Evolutionary conservation across 2,113 vertebrate species (phyloP), one percentile per base, ranked within the genome.

Genomic region (Himantopus leucocephalus): DNA sequence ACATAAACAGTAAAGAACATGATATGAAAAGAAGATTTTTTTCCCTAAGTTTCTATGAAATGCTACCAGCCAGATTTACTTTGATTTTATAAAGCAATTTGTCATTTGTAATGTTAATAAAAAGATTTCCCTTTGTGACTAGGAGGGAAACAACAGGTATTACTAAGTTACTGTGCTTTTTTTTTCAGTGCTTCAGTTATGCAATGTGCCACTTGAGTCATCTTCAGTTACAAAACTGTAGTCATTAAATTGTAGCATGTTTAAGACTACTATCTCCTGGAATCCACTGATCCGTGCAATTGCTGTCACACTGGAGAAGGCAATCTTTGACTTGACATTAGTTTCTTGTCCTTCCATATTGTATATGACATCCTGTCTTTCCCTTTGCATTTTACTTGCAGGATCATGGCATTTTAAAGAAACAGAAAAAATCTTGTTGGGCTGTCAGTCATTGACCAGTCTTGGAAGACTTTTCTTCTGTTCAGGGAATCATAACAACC

Each of bases 241-340:
- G 45, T 93, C 63, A 83, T 95, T 95, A 81, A 96, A 94, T 37
- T 83, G 47, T 62, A 88, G 35, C 43, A 90, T 87, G 41, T 71
- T 96, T 94, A 95, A 88, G 68, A 91, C 47, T 75, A 41, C 91
- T 91, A 32, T 72, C 52, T 94, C 76, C 68, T 93, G 73, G 29
- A 84, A 94, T 37, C 41, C 74, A 91, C 53, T 87, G 90, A 97
- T 96, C 92, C 37, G 3, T 82, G 56, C 89, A 84, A 88, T 86
- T 84, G 41, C 47, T 97, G 68, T 95, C 87, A 95, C 68, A 80
- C 48, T 72, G 80, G 47, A 87, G 94, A 94, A 91, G 43, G 17
- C 27, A 92, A 7, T 94, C 80, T 97, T 97, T 95, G 73, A 75
- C 32, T 92, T 96, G 77, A 96, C 73, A 75, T 92, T 85, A 86